Conservation (phyloP, 2,888 invertebrate species). For the Malachius bipustulatus region DNA sequence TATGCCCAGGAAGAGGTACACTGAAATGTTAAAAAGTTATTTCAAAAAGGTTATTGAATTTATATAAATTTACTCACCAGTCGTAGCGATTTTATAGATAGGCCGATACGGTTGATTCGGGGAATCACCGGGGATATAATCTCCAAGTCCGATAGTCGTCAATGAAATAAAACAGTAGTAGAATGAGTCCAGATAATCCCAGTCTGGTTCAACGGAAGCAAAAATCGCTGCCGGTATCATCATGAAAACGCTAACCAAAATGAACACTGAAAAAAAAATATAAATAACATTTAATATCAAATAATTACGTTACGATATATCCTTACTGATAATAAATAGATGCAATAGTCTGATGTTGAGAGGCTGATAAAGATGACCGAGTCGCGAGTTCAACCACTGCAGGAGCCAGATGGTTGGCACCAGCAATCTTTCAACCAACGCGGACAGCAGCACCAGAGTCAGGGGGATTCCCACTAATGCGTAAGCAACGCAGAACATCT, state of each 20-base stretch:
- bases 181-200: constrained; percentile 77
- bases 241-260: constrained; percentile 51
- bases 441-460: constrained; percentile 71
- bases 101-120: constrained; percentile 65
- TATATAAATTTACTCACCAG: constrained; percentile 45
- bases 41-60: neutral
- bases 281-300: no score
- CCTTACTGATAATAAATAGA: constrained; percentile 52
- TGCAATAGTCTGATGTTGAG: constrained; percentile 69
- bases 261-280: constrained; percentile 37
- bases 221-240: constrained; percentile 66
- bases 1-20: constrained; percentile 67
- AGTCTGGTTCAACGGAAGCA: constrained; percentile 62
- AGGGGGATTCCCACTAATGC: constrained; percentile 77
- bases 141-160: constrained; percentile 80
- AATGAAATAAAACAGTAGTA: constrained; percentile 87
- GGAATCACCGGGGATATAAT: constrained; percentile 78
- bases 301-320: no score
- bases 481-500: constrained; percentile 79
- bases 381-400: constrained; percentile 52
- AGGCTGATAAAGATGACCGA: constrained; percentile 61
- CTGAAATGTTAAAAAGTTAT: constrained; percentile 38
- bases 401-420: constrained; percentile 61
- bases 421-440: constrained; percentile 69
- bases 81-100: constrained; percentile 70